These are phyloP conservation scores for Emydura subglobosa DNA, from an alignment of 2,113 vertebrate species.

Conservation along the genomic window DNA sequence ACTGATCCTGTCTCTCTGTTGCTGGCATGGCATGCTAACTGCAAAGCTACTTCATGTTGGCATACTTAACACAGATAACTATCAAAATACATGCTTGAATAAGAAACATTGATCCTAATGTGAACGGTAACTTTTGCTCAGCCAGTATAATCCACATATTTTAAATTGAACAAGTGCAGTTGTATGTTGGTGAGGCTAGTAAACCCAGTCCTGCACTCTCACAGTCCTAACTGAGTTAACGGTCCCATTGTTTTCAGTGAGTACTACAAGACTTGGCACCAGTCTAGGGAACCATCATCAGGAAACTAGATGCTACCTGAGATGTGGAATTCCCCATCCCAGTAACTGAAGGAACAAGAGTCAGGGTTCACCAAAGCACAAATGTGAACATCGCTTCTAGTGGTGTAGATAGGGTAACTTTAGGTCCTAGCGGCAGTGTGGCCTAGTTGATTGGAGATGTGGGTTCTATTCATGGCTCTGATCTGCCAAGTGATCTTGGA, in stretches of 20 bases:
- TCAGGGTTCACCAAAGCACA: neutral
- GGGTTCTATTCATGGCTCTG: neutral
- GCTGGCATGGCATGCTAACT: neutral
- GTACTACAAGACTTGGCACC: neutral
- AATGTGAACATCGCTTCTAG: neutral
- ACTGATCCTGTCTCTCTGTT: neutral
- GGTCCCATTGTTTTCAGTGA: neutral
- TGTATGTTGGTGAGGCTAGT: accelerated
- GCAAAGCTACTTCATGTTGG: neutral
- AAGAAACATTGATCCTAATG: neutral
- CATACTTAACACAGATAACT: neutral
- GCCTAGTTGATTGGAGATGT: neutral
- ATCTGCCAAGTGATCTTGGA: neutral
- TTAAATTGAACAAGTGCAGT: accelerated
- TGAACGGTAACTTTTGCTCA: neutral
- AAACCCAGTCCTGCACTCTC: neutral
- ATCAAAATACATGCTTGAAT: neutral
- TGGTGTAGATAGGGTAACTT: neutral
- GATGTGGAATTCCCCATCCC: constrained; percentile 49
- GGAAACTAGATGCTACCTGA: neutral
- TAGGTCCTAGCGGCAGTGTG: neutral
- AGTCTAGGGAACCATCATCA: accelerated
- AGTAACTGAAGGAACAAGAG: neutral
- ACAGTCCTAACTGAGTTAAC: neutral
- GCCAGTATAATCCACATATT: accelerated